phyloP scores from a whole-genome alignment of 2,888 invertebrate genomes.

The Diarsia rubi region DNA sequence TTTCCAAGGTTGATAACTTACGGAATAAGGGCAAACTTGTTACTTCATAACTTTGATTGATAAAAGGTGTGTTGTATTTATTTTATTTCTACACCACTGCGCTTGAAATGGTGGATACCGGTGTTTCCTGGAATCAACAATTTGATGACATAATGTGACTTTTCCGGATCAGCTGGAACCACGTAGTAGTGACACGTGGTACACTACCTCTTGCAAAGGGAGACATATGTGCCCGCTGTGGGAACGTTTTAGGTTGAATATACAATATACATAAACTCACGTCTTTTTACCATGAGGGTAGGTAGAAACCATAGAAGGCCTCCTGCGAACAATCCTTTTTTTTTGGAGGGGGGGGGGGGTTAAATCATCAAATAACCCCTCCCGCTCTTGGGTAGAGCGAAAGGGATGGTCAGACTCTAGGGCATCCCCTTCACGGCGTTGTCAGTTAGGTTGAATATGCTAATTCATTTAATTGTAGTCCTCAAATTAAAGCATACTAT shows the following conservation, averaged over 20 bases:
- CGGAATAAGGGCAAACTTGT: conserved; percentile 62
- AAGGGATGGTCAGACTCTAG: no score
- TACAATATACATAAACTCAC: neutral
- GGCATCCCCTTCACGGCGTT: no score
- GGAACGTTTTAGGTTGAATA: neutral
- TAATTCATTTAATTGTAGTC: conserved; percentile 22
- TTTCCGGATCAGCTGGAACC: neutral
- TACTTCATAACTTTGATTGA: conserved; percentile 53
- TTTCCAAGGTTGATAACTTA: conserved; percentile 65
- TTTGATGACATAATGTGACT: neutral
- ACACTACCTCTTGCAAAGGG: neutral
- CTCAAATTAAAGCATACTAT: neutral
- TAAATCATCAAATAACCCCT: no score
- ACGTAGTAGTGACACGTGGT: neutral
- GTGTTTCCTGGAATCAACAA: neutral
- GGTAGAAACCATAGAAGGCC: no score
- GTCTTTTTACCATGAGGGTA: no score
- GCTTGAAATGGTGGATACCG: neutral
- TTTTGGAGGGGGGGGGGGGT: no score
- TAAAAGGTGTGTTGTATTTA: conserved; percentile 7
- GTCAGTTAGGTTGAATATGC: no score
- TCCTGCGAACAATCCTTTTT: no score
- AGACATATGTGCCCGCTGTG: neutral
- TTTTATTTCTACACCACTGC: neutral
- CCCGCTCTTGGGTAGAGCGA: no score